Evolutionary conservation across 2,113 vertebrate genomes (phyloP), one percentile per base, ranked within the genome.

Genomic region (Bos indicus): DNA sequence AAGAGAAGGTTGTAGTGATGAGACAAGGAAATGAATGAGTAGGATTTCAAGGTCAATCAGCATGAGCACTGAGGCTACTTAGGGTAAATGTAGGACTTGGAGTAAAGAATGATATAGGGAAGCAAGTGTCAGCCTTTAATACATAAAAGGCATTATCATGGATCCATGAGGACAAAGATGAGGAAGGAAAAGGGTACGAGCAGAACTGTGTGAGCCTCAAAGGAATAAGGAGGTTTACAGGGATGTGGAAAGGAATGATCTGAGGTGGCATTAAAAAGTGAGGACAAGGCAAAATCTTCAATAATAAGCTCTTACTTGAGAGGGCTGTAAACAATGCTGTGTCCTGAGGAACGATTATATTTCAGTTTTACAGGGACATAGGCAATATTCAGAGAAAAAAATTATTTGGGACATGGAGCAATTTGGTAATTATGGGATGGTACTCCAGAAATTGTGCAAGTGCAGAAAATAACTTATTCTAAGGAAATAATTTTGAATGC

Each of bases 11-110:
- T 85, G 43, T 28, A 90, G 36, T 64, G 43, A 80, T 82, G 74
- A 93, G 64, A 77, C 59, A 60, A 96, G 87, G 83, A 95, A 95
- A 93, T 87, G 54, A 67, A 67, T 48, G 56, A 78, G 60, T 84
- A 77, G 14, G 12, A 26, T 80, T 60, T 82, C 56, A 17, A 26
- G 3, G 48, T 90, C 43, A 30, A 86, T 46, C 30, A 48, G 26
- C 67, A 54, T 16, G 3, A 43, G 6, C 4, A 56, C 36, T 89
- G 19, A 52, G 51, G n/a, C 16, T 83, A 43, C 17, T 1, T 74
- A 30, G 14, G 33, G 16, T 48, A 82, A 93, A 60, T 43, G 26
- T 64, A 46, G 17, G 36, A 28, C 7, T 60, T 77, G 21, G 5
- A 40, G 77, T 26, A 60, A 56, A 96, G 80, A 86, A 96, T 17